Conservation (phyloP, 2,888 invertebrate species). For the Chrysolina oricalcia region DNA sequence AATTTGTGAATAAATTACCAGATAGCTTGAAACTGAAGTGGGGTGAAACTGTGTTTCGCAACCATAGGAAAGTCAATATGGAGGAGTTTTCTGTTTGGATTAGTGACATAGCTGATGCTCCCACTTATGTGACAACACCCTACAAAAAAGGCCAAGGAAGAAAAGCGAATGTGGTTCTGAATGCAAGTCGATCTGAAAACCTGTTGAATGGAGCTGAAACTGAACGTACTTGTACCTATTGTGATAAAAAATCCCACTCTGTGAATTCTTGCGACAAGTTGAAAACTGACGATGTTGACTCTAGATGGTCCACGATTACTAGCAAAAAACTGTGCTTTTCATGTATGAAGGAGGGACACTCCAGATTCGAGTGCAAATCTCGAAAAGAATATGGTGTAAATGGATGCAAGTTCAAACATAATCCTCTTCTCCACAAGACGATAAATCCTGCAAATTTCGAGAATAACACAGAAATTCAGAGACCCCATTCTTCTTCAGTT, state of each 20-base stretch:
- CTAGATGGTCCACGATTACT: background rate
- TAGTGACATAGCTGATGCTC: conserved; percentile 5
- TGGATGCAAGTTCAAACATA: no score
- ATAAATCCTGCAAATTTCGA: no score
- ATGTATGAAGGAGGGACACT: background rate
- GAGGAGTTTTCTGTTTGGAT: background rate
- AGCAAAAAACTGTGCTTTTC: background rate
- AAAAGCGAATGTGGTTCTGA: background rate
- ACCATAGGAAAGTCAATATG: background rate
- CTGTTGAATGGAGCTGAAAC: background rate
- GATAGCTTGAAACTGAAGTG: conserved; percentile 3
- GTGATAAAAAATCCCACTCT: background rate
- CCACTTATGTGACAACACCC: conserved; percentile 3
- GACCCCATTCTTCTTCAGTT: background rate
- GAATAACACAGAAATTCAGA: no score
- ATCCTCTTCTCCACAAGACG: no score
- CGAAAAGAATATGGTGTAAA: no score
- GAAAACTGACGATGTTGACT: background rate
- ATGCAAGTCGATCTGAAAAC: no score
- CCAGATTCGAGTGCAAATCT: no score
- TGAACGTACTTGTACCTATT: background rate
- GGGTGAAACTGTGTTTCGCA: background rate
- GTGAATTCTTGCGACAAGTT: background rate
- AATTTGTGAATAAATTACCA: conserved; percentile 1
- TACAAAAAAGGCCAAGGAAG: background rate